Conservation (phyloP, 2,797 vertebrate genomes). For the Phrynocephalus forsythii region DNA sequence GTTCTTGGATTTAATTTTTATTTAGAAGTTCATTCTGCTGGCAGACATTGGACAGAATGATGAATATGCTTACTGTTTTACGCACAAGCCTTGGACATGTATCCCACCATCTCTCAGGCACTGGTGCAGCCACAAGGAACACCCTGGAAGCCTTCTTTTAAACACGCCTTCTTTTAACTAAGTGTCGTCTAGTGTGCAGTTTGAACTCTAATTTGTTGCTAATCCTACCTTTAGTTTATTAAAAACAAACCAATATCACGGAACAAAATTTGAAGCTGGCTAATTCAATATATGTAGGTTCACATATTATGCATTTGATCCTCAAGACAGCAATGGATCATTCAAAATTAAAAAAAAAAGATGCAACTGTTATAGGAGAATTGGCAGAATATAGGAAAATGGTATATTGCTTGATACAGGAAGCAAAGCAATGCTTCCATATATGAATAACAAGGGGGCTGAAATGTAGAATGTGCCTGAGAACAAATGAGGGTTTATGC, state of each 20-base stretch:
- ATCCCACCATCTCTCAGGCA: not conserved
- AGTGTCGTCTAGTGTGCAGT: not conserved
- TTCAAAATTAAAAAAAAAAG: not conserved
- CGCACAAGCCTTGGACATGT: not conserved
- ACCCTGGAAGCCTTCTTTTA: not conserved
- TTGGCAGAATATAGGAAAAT: not conserved
- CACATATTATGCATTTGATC: not conserved
- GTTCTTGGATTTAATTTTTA: not conserved
- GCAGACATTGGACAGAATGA: not conserved
- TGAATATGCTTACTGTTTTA: slow-evolving; percentile 14
- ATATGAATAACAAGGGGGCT: too few relatives aligned
- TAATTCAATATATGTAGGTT: not conserved
- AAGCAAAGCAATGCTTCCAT: not conserved
- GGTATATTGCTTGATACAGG: not conserved
- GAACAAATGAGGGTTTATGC: not conserved
- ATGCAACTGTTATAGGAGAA: not conserved
- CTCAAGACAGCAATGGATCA: too few relatives aligned
- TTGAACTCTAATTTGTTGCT: not conserved
- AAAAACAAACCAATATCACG: not conserved
- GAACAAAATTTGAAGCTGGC: not conserved
- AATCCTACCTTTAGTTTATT: not conserved
- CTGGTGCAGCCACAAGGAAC: not conserved
- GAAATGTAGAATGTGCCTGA: not conserved
- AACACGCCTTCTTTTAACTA: not conserved
- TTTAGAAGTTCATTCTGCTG: not conserved